Evolutionary conservation across 2,113 vertebrate genomes (phyloP).

Genomic region (Psittacara wagleri): DNA sequence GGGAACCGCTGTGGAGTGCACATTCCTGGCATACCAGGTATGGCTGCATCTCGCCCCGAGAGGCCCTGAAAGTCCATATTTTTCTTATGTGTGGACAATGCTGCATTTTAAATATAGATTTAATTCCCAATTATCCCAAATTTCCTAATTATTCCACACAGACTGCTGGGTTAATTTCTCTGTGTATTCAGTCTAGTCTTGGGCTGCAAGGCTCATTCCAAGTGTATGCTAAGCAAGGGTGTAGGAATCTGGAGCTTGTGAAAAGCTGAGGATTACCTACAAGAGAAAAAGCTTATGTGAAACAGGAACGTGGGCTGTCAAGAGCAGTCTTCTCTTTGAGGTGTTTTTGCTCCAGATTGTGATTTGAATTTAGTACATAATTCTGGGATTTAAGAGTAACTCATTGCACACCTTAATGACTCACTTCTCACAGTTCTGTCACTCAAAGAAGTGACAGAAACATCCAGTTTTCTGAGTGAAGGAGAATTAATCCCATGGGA

Average conservation of each 20-base stretch:
- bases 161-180: background rate
- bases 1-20: too few relatives aligned
- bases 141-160: too few relatives aligned
- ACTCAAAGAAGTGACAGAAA: background rate
- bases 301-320: background rate
- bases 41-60: too few relatives aligned
- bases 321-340: background rate
- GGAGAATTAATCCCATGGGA: background rate
- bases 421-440: background rate
- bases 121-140: too few relatives aligned
- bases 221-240: too few relatives aligned
- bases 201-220: background rate
- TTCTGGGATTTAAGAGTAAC: background rate
- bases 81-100: too few relatives aligned
- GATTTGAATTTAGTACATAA: background rate
- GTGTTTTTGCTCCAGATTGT: background rate
- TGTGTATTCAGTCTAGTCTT: background rate
- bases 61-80: too few relatives aligned
- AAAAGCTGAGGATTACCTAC: background rate
- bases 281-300: background rate
- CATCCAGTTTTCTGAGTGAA: background rate
- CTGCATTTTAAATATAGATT: too few relatives aligned
- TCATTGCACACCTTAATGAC: background rate
- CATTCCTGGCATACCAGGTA: too few relatives aligned
- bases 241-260: fast-evolving